Conservation (phyloP, 2,888 invertebrate species). For the Epinotia bilunana region DNA sequence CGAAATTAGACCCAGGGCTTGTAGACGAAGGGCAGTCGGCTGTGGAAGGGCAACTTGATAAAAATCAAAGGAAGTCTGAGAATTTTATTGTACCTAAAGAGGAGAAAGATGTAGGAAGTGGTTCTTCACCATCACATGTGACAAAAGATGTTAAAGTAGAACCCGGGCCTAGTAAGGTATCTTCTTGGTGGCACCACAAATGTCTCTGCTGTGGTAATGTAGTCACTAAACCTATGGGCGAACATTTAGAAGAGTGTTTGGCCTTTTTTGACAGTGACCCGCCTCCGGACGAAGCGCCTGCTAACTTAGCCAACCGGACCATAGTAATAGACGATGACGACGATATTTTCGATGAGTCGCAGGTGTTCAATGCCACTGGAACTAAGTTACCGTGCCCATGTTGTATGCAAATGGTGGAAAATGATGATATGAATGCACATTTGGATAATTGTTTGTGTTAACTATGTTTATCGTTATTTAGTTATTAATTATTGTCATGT, state of each 20-base stretch:
- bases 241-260: slow-evolving; percentile 82
- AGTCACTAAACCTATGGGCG: slow-evolving; percentile 64
- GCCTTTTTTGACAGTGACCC: slow-evolving; percentile 73
- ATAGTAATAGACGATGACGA: slow-evolving; percentile 66
- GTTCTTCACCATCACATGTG: slow-evolving; percentile 44
- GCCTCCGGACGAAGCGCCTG: slow-evolving; percentile 65
- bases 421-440: slow-evolving; percentile 84
- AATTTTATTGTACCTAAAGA: slow-evolving; percentile 47
- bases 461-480: slow-evolving; percentile 10
- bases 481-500: slow-evolving; percentile 22
- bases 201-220: slow-evolving; percentile 78
- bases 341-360: slow-evolving; percentile 68
- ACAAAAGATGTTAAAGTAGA: slow-evolving; percentile 48
- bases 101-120: slow-evolving; percentile 45
- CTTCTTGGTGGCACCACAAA: slow-evolving; percentile 49
- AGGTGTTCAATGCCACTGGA: slow-evolving; percentile 73
- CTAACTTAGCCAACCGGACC: slow-evolving; percentile 56
- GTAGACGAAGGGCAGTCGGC: slow-evolving; percentile 49
- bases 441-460: slow-evolving; percentile 77
- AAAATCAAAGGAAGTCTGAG: slow-evolving; percentile 46
- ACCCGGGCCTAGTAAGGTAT: slow-evolving; percentile 51
- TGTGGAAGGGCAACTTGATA: slow-evolving; percentile 49
- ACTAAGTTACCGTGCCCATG: slow-evolving; percentile 85
- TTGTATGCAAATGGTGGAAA: slow-evolving; percentile 82
- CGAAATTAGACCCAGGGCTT: slow-evolving; percentile 46